These are phyloP conservation scores for Polymixis flavicincta DNA, from an alignment of 2,888 invertebrate genomes.

Conservation along the genomic window DNA sequence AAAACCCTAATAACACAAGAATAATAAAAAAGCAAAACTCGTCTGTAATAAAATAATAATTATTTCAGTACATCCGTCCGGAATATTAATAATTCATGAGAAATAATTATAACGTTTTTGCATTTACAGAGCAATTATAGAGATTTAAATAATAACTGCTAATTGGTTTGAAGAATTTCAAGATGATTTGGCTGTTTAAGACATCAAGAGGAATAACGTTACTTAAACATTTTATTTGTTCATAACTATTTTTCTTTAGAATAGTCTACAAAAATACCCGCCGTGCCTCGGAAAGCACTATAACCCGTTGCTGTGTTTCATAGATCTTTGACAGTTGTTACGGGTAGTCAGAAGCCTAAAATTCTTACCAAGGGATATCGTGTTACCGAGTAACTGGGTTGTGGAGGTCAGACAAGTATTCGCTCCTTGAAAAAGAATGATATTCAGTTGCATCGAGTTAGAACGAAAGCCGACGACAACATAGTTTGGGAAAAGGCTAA, in stretches of 20 bases:
- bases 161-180: slow-evolving; percentile 29
- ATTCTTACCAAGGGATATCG: neutral
- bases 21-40: no score
- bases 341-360: neutral
- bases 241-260: neutral
- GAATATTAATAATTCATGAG: slow-evolving; percentile 25
- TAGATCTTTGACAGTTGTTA: neutral
- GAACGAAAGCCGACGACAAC: neutral
- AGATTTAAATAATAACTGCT: slow-evolving; percentile 38
- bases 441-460: neutral
- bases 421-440: neutral
- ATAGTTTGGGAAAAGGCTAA: neutral
- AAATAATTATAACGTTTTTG: slow-evolving; percentile 20
- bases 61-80: slow-evolving; percentile 20
- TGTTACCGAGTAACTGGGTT: neutral
- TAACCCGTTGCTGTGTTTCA: neutral
- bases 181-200: slow-evolving; percentile 2
- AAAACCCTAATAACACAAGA: no score
- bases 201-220: neutral
- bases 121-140: slow-evolving; percentile 33
- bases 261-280: neutral
- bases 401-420: neutral
- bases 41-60: neutral
- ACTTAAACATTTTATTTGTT: neutral
- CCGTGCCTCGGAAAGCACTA: neutral